Percentiles rank a stretch among this genome's conserved stretches.
Conservation (phyloP, 2,888 invertebrate species). For the Pelosia muscerda region DNA sequence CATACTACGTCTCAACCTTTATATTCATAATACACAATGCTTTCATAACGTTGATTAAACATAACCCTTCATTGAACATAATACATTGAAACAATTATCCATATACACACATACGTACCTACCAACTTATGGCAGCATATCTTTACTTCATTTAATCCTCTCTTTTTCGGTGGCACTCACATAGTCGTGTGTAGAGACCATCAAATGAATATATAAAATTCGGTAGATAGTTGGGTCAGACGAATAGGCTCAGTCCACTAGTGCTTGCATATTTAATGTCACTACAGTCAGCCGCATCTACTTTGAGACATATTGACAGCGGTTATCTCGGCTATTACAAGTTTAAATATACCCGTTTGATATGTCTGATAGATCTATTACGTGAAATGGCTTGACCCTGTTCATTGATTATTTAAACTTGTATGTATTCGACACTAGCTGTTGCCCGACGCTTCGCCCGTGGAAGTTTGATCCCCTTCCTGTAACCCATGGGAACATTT, state of each 20-base stretch:
- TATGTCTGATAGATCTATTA: constrained; percentile 23
- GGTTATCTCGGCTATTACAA: constrained; percentile 54
- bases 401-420: not conserved
- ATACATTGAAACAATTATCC: not conserved
- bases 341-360: constrained; percentile 47
- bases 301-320: constrained; percentile 60
- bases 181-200: constrained; percentile 28
- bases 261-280: constrained; percentile 56
- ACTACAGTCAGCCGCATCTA: constrained; percentile 42
- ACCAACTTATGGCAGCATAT: not conserved
- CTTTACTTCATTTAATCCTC: constrained; percentile 8
- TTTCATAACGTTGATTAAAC: not conserved
- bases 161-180: constrained; percentile 28
- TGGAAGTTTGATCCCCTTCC: no score
- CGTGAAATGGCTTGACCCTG: not conserved
- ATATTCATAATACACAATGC: constrained; percentile 13
- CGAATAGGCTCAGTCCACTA: constrained; percentile 40
- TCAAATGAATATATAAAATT: constrained; percentile 55
- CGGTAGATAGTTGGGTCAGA: constrained; percentile 43
- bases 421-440: not conserved
- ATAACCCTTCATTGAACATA: not conserved
- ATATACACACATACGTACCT: not conserved
- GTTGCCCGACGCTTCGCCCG: no score
- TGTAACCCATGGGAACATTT: no score
- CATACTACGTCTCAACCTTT: constrained; percentile 43